These are phyloP conservation scores for Drosophila nebulosa DNA, from an alignment of 1,140 invertebrate genomes.

Conservation along the genomic window DNA sequence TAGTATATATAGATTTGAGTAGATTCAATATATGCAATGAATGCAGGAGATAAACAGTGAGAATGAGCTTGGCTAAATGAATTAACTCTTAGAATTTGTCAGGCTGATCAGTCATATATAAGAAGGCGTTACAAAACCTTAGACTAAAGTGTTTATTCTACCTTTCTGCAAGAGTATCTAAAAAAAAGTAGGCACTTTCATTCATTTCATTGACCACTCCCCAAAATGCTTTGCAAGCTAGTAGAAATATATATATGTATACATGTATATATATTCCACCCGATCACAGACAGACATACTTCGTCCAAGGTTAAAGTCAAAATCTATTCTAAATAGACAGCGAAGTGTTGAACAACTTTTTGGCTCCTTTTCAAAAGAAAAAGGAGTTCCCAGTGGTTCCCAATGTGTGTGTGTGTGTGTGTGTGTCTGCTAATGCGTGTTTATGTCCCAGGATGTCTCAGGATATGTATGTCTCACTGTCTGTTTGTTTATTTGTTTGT, in stretches of 20 bases:
- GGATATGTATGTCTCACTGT: not conserved
- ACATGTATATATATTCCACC: not conserved
- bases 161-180: no score
- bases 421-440: slow-evolving; percentile 46
- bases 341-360: not conserved
- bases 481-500: not conserved
- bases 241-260: not conserved
- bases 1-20: no score
- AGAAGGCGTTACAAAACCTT: no score
- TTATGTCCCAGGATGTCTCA: slow-evolving; percentile 19
- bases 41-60: no score
- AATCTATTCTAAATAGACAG: not conserved
- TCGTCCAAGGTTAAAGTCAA: not conserved
- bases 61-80: no score
- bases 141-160: no score
- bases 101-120: no score
- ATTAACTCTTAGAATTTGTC: no score
- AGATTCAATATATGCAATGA: no score
- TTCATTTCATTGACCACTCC: slow-evolving; percentile 24
- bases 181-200: not conserved
- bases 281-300: not conserved
- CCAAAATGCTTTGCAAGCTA: not conserved
- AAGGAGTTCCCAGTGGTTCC: slow-evolving; percentile 51
- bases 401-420: slow-evolving; percentile 22
- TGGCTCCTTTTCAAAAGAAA: slow-evolving; percentile 23